Conservation (phyloP, 2,113 vertebrate genomes). For the Ophthalmolycus amberensis region DNA sequence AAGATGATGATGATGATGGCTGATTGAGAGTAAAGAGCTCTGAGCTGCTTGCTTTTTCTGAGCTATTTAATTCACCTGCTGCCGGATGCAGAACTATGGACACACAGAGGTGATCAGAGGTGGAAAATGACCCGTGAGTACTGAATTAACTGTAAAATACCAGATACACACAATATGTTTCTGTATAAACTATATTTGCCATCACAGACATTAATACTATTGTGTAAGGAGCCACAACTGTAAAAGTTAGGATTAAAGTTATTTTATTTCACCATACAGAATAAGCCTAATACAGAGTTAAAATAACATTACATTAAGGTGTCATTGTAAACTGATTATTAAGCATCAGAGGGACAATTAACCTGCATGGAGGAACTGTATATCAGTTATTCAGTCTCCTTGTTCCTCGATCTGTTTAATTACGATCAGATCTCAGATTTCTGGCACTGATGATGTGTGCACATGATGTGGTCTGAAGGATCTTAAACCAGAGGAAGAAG, state of each 20-base stretch:
- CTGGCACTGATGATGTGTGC: not conserved
- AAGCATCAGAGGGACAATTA: too few relatives aligned
- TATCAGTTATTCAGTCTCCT: not conserved
- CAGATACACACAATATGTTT: not conserved
- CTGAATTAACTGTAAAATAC: not conserved
- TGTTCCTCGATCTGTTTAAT: not conserved
- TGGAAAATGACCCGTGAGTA: slow-evolving; percentile 3
- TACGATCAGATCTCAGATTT: not conserved
- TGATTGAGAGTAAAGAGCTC: not conserved
- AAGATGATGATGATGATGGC: not conserved
- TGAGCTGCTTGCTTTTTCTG: not conserved
- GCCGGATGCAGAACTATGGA: not conserved
- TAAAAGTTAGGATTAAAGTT: not conserved
- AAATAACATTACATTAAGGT: not conserved
- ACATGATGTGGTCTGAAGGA: not conserved
- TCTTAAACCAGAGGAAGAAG: not conserved
- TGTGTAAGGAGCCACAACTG: not conserved
- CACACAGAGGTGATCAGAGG: not conserved
- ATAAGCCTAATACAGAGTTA: too few relatives aligned
- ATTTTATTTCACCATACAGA: not conserved
- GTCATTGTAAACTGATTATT: not conserved
- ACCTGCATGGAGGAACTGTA: too few relatives aligned
- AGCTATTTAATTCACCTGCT: not conserved
- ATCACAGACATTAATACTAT: not conserved
- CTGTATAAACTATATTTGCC: not conserved